Conservation (phyloP, 2,797 vertebrate genomes). For the Corythornis leucogaster region DNA sequence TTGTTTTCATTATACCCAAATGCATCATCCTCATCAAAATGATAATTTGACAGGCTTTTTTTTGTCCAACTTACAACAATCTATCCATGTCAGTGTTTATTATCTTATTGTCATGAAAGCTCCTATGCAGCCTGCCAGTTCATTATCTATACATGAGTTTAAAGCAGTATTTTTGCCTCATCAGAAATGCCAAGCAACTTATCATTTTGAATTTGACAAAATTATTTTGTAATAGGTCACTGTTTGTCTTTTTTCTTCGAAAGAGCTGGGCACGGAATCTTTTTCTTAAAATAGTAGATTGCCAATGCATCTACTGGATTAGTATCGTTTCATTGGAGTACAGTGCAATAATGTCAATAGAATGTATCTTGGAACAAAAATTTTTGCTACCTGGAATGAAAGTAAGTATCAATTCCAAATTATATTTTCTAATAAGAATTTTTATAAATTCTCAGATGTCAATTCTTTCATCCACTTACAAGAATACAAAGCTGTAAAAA, state of each 20-base stretch:
- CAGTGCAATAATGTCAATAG: slow-evolving; percentile 73
- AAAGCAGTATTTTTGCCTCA: slow-evolving; percentile 70
- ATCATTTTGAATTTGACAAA: slow-evolving; percentile 80
- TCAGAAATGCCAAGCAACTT: slow-evolving; percentile 82
- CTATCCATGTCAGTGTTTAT: slow-evolving; percentile 48
- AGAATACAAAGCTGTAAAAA: background rate
- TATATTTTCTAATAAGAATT: background rate
- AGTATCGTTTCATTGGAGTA: slow-evolving; percentile 81
- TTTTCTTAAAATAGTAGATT: slow-evolving; percentile 79
- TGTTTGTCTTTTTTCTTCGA: slow-evolving; percentile 73
- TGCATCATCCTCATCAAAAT: slow-evolving; percentile 18
- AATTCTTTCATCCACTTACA: background rate
- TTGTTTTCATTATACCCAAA: slow-evolving; percentile 49
- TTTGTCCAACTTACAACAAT: slow-evolving; percentile 46
- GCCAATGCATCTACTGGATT: slow-evolving; percentile 79
- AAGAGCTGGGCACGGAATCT: slow-evolving; percentile 72
- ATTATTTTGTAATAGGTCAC: slow-evolving; percentile 80
- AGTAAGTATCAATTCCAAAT: background rate
- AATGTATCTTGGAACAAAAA: slow-evolving; percentile 47
- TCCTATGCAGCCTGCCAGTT: background rate
- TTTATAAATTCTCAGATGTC: background rate
- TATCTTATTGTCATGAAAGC: slow-evolving; percentile 15
- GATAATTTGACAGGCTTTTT: slow-evolving; percentile 31
- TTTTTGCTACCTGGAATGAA: background rate
- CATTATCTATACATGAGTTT: slow-evolving; percentile 1